Percentiles rank a stretch among this genome's conserved stretches.
Evolutionary conservation across 2,113 vertebrate species (phyloP).

Genomic region (Dromaius novaehollandiae): DNA sequence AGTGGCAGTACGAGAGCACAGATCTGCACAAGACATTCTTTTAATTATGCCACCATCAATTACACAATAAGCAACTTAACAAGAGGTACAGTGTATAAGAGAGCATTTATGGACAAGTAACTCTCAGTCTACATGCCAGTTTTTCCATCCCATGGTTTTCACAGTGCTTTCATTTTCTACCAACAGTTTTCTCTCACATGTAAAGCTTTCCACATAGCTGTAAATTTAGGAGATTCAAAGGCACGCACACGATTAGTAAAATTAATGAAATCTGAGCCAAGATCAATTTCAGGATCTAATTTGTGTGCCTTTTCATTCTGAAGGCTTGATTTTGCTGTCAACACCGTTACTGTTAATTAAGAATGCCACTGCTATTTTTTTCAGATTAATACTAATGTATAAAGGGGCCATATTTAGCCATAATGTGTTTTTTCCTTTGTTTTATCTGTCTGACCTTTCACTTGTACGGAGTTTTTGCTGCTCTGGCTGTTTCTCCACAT

Average conservation of each 20-base stretch:
- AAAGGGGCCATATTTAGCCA: not conserved
- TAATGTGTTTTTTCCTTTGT: not conserved
- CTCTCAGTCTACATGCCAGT: not conserved
- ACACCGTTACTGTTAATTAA: not conserved
- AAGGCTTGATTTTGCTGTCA: not conserved
- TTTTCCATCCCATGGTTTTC: not conserved
- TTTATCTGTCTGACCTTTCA: not conserved
- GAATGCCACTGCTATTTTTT: not conserved
- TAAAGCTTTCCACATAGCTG: not conserved
- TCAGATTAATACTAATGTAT: not conserved
- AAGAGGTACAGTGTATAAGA: fast-evolving
- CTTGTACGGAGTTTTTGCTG: not conserved
- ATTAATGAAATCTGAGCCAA: not conserved
- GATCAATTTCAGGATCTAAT: not conserved
- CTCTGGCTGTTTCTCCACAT: not conserved
- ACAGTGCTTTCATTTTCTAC: not conserved
- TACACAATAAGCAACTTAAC: not conserved
- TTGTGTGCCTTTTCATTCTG: not conserved
- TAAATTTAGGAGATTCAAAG: not conserved
- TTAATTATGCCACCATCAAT: not conserved
- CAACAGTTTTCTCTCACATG: not conserved
- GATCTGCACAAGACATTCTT: not conserved
- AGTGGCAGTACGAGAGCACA: not conserved
- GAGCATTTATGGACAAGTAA: fast-evolving
- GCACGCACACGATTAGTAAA: not conserved